Conservation (phyloP, 2,888 invertebrate species). For the Synanthedon andrenaeformis region DNA sequence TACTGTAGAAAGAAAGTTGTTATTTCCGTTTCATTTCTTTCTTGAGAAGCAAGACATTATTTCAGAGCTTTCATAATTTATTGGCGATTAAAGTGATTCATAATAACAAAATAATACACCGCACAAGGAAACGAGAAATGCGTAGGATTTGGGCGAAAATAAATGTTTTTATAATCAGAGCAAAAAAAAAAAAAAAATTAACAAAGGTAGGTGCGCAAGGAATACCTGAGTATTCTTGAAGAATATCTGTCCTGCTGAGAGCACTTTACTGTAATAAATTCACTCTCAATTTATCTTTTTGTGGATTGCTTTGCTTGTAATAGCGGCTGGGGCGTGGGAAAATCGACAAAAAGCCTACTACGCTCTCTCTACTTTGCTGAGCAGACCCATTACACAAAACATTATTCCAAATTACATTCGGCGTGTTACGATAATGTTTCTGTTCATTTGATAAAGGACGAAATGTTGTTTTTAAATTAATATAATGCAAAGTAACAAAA, state of each 20-base stretch:
- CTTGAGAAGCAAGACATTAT: not conserved
- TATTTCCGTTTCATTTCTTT: too few species aligned
- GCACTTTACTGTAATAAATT: slow-evolving; percentile 52
- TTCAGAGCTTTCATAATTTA: not conserved
- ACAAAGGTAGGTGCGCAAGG: slow-evolving; percentile 21
- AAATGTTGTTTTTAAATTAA: slow-evolving; percentile 27
- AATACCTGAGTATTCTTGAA: slow-evolving; percentile 44
- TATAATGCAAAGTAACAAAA: not conserved
- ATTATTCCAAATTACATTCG: slow-evolving; percentile 59
- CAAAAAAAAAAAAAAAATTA: slow-evolving; percentile 1
- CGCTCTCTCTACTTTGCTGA: slow-evolving; percentile 38
- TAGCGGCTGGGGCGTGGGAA: slow-evolving; percentile 36
- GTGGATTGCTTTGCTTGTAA: slow-evolving; percentile 50
- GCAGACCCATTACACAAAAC: slow-evolving; percentile 52
- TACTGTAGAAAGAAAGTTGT: too few species aligned
- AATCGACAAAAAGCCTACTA: slow-evolving; percentile 37
- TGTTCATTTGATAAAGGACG: slow-evolving; percentile 46
- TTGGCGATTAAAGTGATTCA: not conserved
- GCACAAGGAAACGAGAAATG: not conserved
- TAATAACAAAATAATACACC: not conserved
- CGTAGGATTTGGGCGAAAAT: not conserved
- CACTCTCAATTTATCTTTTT: slow-evolving; percentile 56
- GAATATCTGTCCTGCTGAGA: slow-evolving; percentile 48
- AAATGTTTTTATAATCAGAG: not conserved
- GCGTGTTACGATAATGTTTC: slow-evolving; percentile 48